Base-by-base conservation (phyloP, 2,888 invertebrate species). In the Octonoba sinensis region DNA sequence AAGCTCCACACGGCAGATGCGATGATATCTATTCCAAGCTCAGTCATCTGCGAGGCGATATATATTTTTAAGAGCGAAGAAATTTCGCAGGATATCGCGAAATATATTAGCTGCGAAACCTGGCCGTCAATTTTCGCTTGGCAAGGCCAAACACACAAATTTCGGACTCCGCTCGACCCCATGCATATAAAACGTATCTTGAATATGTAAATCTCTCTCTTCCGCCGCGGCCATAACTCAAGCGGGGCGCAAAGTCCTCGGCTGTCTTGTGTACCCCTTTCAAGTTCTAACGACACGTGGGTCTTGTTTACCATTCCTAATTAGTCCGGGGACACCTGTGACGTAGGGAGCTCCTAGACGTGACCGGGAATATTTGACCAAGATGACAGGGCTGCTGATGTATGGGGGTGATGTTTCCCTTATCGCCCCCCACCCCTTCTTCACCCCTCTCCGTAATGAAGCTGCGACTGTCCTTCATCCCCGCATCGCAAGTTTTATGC, bases 121-220 rank as follows among this genome's bases (percentile, higher is more conserved):
- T 6, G 6, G 36, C 22, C 65, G 49, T 65, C 65, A 49, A 65
- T 65, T 65, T 15, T 46, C 49, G 20, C 65, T 11, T 36, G 27
- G 57, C 78, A 60, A 78, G 72, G 66, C 78, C 78, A 78, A 77
- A 78, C 78, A 78, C 70, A 78, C 78, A 78, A 78, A 78, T 78
- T 71, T 44, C 71, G 59, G 71, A 71, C 78, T 59, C 8, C 11
- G 20, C 16, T 51, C 57, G 56, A 51, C 44, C 16, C 70, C 20
- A 13, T 15, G 71, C 67, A 60, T 71, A 78, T 78, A 78, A 78
- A 78, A 78, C 71, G 71, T 65, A 64, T 72, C 78, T 36, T 78
- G 71, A 78, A 78, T 78, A 78, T 78, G 78, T 78, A 78, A 78
- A 78, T 78, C 66, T 70, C 66, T 66, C 59, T 49, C 59, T 59